Evolutionary conservation across 1,140 invertebrate species (phyloP).

Genomic region (Bactericera cockerelli): DNA sequence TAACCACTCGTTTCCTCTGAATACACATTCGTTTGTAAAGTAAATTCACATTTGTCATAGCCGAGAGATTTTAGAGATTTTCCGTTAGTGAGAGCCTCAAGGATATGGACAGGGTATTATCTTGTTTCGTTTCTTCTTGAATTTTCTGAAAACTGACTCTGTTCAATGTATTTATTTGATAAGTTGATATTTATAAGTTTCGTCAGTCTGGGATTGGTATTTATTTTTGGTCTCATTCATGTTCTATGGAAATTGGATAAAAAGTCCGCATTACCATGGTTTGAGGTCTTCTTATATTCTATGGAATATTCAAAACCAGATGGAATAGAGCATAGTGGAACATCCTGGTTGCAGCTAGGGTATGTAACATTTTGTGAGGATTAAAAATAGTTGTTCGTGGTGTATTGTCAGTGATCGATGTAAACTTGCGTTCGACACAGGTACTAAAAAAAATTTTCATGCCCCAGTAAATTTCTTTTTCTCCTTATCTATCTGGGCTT

Average conservation of each 20-base stretch:
- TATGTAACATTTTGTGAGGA: constrained; percentile 23
- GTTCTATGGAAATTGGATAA: constrained; percentile 22
- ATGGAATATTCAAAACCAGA: constrained; percentile 27
- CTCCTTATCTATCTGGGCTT: constrained; percentile 33
- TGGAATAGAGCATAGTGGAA: constrained; percentile 27
- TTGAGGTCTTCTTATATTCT: constrained; percentile 21
- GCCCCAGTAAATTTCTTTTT: constrained; percentile 28
- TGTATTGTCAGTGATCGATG: constrained; percentile 32
- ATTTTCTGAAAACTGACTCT: background rate
- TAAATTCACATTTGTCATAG: background rate
- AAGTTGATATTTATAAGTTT: constrained; percentile 14
- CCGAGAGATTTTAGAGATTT: background rate
- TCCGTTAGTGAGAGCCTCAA: background rate
- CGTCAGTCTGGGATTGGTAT: no score
- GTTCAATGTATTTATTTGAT: background rate
- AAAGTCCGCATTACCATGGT: constrained; percentile 24
- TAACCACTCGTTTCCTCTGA: constrained; percentile 3
- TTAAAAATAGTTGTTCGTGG: constrained; percentile 32
- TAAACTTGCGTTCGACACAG: constrained; percentile 31
- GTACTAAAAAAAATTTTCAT: constrained; percentile 31
- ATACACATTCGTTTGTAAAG: background rate
- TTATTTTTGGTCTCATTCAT: background rate
- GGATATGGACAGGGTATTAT: constrained; percentile 3
- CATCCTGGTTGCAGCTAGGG: constrained; percentile 23
- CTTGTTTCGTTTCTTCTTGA: constrained; percentile 11